A percentile compares a stretch with the other conserved stretches of the same genome.
Conservation (phyloP, 2,797 vertebrate genomes). For the Amazona ochrocephala region DNA sequence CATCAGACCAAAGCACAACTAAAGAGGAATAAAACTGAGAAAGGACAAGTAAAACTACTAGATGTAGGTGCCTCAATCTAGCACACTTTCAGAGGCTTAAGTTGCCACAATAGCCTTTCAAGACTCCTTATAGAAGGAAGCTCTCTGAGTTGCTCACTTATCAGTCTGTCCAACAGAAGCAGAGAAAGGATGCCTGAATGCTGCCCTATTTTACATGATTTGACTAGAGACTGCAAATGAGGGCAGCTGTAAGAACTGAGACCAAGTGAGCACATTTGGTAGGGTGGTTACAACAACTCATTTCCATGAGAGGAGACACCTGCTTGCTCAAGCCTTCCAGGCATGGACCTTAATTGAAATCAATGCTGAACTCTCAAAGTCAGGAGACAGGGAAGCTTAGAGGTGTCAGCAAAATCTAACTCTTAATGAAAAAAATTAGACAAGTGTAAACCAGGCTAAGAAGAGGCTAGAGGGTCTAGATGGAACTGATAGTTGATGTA, state of each 20-base stretch:
- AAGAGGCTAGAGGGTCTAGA: background rate
- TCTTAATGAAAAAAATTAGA: slow-evolving; percentile 13
- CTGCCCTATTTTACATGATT: background rate
- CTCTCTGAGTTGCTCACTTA: background rate
- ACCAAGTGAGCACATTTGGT: background rate
- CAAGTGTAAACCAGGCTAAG: slow-evolving; percentile 18
- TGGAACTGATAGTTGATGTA: slow-evolving; percentile 28
- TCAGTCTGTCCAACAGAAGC: background rate
- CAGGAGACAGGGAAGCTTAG: background rate
- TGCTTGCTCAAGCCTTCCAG: background rate
- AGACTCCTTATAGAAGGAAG: background rate
- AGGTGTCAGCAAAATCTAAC: slow-evolving; percentile 12
- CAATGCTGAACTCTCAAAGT: background rate
- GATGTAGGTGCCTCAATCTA: background rate
- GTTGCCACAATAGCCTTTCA: background rate
- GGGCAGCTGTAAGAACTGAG: background rate
- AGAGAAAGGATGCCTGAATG: background rate
- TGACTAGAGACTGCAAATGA: background rate
- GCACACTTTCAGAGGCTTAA: background rate
- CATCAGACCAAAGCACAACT: background rate
- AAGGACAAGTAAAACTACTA: background rate
- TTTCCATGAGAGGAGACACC: background rate
- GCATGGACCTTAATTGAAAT: background rate
- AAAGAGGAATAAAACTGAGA: background rate
- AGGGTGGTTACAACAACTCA: background rate